phyloP scores from a whole-genome alignment of 2,113 vertebrate genomes.

The Hylia prasina region DNA sequence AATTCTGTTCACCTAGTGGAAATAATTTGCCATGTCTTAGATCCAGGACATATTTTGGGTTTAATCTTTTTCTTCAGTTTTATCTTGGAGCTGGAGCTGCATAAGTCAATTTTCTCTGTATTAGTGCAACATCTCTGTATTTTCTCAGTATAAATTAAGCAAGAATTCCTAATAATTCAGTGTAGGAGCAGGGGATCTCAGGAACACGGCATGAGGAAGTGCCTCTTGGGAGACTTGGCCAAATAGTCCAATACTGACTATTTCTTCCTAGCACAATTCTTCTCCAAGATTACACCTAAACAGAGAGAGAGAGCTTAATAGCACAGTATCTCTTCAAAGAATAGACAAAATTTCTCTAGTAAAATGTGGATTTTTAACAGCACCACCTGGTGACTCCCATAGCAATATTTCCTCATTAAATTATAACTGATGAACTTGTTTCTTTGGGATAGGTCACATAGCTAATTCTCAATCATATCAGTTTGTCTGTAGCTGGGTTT shows the following conservation, averaged over 20 bases:
- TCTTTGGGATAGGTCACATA: background rate
- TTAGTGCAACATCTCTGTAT: background rate
- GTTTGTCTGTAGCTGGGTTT: background rate
- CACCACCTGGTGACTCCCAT: background rate
- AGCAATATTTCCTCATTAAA: background rate
- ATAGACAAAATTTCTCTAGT: background rate
- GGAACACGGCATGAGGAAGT: background rate
- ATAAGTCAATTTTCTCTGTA: background rate
- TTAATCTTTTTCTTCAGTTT: background rate
- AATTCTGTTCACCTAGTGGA: background rate
- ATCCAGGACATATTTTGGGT: background rate
- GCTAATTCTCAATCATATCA: background rate
- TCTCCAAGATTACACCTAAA: background rate
- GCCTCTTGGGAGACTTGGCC: background rate
- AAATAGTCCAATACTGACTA: background rate
- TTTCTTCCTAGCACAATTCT: background rate
- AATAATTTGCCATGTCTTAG: background rate
- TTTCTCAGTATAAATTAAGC: background rate
- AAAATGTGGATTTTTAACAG: slow-evolving; percentile 1
- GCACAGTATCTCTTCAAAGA: background rate
- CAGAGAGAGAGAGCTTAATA: background rate
- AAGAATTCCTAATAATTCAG: background rate
- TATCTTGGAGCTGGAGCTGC: background rate
- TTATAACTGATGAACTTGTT: background rate
- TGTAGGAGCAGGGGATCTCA: background rate